Conservation (phyloP, 2,113 vertebrate species). For the rat (Rattus norvegicus) region DNA sequence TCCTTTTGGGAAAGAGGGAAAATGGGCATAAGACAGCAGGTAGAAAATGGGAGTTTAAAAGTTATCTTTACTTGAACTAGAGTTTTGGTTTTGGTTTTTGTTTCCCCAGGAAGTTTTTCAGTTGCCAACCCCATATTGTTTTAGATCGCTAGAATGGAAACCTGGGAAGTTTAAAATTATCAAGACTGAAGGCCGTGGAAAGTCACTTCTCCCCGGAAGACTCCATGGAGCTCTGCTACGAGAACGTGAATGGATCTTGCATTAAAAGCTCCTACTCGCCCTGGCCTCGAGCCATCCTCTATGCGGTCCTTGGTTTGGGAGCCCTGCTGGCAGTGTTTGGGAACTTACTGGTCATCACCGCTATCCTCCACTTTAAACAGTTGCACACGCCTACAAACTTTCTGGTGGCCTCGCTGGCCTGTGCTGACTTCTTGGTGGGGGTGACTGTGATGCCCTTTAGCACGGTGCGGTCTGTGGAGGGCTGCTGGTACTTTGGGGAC, state of each 20-base stretch:
- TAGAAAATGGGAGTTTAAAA: not conserved
- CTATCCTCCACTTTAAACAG: conserved; percentile 77
- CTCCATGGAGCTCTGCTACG: conserved; percentile 24
- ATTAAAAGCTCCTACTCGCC: not conserved
- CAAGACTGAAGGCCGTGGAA: conserved; percentile 1
- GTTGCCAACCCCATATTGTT: not conserved
- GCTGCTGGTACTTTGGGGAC: conserved; percentile 81
- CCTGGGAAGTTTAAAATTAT: not conserved
- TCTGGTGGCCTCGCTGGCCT: conserved; percentile 54
- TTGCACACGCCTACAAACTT: conserved; percentile 77
- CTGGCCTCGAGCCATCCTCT: conserved; percentile 26
- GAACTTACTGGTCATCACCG: conserved; percentile 72
- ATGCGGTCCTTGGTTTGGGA: conserved; percentile 17
- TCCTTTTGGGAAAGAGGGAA: not conserved
- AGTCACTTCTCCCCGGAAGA: not conserved
- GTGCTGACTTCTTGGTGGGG: conserved; percentile 54
- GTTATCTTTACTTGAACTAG: not conserved
- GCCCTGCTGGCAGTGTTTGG: conserved; percentile 70
- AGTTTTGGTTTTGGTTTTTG: not conserved
- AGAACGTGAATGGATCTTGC: conserved; percentile 64
- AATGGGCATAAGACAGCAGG: not conserved
- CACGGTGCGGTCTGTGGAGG: conserved; percentile 70
- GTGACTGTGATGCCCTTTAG: conserved; percentile 73
- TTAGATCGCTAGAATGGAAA: not conserved
- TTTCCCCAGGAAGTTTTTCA: not conserved